Conservation (phyloP, 1,140 invertebrate species). For the Lasioglossum albipes region DNA sequence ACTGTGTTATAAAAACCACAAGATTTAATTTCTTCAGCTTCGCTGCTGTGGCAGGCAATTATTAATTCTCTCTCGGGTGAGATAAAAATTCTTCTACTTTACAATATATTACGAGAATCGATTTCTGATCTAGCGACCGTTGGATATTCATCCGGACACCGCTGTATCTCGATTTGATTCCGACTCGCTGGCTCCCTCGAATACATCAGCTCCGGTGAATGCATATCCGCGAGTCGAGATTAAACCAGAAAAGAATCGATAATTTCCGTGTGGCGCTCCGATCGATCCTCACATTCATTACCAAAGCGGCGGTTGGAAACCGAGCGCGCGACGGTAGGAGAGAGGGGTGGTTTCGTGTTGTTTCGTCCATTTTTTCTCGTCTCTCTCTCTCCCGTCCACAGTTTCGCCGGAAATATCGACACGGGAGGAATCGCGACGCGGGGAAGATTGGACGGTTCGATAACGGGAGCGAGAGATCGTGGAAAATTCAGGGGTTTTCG, state of each 20-base stretch:
- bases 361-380: slow-evolving; percentile 7
- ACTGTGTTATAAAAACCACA: no score
- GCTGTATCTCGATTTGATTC: no score
- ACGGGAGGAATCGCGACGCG: background rate
- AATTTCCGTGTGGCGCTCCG: slow-evolving; percentile 22
- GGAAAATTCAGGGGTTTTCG: slow-evolving; percentile 15
- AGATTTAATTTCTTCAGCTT: no score
- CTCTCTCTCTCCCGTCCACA: no score
- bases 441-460: background rate
- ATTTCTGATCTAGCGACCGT: no score
- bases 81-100: no score
- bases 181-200: background rate
- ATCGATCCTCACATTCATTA: slow-evolving; percentile 15
- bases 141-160: no score
- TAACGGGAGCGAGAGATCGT: slow-evolving; percentile 11
- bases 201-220: background rate
- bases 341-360: background rate
- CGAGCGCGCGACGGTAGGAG: background rate
- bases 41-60: no score
- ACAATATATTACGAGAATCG: no score
- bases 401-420: slow-evolving; percentile 16
- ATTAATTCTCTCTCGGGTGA: no score
- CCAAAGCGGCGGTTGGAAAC: background rate
- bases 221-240: background rate
- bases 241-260: slow-evolving; percentile 10